Evolutionary conservation across 2,113 vertebrate species (phyloP).

Genomic region (Hucho hucho): DNA sequence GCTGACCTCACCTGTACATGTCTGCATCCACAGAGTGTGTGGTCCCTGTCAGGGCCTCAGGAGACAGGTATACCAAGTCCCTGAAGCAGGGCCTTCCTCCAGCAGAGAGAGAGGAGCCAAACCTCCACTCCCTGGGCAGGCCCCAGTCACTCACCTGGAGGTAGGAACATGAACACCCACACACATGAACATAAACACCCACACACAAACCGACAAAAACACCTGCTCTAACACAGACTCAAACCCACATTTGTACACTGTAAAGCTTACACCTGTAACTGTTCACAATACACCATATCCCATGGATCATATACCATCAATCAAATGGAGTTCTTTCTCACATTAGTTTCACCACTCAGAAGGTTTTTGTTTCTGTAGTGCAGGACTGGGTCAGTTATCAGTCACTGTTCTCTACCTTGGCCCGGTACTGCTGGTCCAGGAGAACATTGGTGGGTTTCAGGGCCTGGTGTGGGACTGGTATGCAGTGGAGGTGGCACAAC

Average conservation of each 20-base stretch:
- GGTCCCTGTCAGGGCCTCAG: constrained; percentile 27
- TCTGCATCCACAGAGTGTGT: constrained; percentile 19
- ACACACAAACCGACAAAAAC: no score
- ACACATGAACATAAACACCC: no score
- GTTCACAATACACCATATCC: neutral
- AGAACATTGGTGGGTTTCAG: constrained; percentile 75
- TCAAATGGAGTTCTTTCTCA: neutral
- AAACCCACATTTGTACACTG: neutral
- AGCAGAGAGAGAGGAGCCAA: neutral
- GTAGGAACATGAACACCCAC: no score
- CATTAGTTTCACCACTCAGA: neutral
- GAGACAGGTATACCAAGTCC: constrained; percentile 34
- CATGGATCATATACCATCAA: no score
- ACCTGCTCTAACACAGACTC: no score
- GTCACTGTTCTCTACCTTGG: constrained; percentile 61
- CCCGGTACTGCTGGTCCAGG: constrained; percentile 64
- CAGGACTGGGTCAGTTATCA: neutral
- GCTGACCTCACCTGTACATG: constrained; percentile 39
- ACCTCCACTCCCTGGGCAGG: constrained; percentile 1
- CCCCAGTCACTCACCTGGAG: constrained; percentile 48
- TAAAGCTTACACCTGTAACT: neutral
- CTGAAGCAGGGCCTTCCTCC: constrained; percentile 19
- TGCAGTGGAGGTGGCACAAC: constrained; percentile 64
- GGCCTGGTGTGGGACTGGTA: constrained; percentile 54
- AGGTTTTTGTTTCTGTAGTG: no score